Evolutionary conservation across 2,113 vertebrate species (phyloP).

Genomic region (Nothocercus nigrocapillus): DNA sequence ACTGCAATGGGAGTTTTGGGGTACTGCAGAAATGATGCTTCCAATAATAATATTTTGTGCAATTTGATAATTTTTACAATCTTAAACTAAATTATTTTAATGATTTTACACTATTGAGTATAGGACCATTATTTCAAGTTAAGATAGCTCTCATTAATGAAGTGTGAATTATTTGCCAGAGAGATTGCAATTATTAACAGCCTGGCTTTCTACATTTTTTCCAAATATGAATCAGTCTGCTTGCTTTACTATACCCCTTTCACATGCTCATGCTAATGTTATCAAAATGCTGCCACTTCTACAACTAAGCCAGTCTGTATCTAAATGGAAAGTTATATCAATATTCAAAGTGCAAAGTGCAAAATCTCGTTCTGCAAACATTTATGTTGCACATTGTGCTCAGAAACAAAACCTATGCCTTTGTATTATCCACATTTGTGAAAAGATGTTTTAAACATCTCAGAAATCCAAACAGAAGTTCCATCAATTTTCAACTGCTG

Average conservation of each 20-base stretch:
- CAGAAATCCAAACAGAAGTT: background rate
- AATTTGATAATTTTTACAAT: background rate
- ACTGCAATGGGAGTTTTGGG: background rate
- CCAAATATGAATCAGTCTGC: background rate
- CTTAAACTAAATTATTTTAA: background rate
- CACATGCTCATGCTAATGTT: background rate
- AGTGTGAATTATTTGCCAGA: background rate
- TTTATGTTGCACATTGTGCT: background rate
- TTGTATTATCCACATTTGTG: background rate
- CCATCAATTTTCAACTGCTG: background rate
- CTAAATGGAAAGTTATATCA: background rate
- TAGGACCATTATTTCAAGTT: background rate
- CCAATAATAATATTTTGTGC: background rate
- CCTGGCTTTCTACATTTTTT: background rate
- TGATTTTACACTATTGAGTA: background rate
- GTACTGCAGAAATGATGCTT: background rate
- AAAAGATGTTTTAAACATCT: background rate
- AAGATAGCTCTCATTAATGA: background rate
- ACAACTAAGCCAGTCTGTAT: background rate
- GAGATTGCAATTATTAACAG: background rate
- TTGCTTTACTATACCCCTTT: background rate
- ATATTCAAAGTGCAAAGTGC: background rate
- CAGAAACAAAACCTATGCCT: background rate
- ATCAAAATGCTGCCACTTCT: background rate
- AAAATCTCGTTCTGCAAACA: background rate